These are phyloP conservation scores for Tautogolabrus adspersus DNA, from an alignment of 2,113 vertebrate genomes.

Conservation along the genomic window DNA sequence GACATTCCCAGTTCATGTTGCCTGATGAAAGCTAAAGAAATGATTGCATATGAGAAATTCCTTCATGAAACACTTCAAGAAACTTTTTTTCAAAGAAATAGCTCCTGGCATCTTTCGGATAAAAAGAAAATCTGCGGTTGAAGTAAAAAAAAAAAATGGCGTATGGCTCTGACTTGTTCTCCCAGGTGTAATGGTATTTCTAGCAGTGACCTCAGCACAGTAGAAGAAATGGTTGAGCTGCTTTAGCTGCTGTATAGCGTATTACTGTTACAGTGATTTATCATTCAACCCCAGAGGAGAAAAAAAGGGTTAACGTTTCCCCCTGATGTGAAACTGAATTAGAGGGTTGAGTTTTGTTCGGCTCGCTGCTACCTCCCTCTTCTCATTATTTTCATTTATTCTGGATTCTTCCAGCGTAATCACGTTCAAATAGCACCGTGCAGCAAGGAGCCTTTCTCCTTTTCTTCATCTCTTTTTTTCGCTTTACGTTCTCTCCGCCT, in stretches of 20 bases:
- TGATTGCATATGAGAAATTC: background rate
- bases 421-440: constrained; percentile 15
- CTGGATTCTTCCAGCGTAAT: constrained; percentile 13
- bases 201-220: background rate
- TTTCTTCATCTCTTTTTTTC: background rate
- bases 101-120: background rate
- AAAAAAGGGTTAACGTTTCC: constrained; percentile 8
- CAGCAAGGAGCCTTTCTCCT: background rate
- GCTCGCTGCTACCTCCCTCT: background rate
- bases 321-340: background rate
- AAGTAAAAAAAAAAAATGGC: background rate
- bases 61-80: background rate
- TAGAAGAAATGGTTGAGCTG: constrained; percentile 13
- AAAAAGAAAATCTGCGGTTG: background rate
- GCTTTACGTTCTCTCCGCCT: constrained; percentile 23
- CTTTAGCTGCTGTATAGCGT: background rate
- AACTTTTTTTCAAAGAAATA: background rate
- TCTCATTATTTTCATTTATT: constrained; percentile 35
- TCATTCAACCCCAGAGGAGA: background rate
- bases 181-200: constrained; percentile 27
- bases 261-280: constrained; percentile 21
- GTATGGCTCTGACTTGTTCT: background rate
- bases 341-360: constrained; percentile 14
- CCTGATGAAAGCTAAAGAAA: constrained; percentile 23
- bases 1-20: background rate